Evolutionary conservation across 1,140 invertebrate genomes (phyloP), one percentile per base, ranked within the genome.

Genomic region (Drosophila pallidifrons): DNA sequence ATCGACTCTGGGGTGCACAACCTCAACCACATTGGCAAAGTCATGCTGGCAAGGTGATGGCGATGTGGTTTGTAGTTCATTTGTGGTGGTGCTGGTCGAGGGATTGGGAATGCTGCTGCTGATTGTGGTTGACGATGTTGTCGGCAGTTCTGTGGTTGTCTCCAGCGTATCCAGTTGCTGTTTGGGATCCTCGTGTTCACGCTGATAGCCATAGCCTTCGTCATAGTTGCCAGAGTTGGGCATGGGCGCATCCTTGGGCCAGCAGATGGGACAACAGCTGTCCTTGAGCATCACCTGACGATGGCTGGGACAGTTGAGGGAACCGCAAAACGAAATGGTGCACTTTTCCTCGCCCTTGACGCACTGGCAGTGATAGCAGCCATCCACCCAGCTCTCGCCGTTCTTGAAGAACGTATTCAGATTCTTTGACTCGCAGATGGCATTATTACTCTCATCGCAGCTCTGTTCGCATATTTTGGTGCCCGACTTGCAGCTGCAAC

Each of bases 221-320:
- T 58, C 67, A n/a, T 77, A 64, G 54, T 67, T 45, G 15, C 43
- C 16, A 3, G 46, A 15, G 47, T 79, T 59, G 6, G 91, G 91
- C 87, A 92, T 81, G 2, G 91, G 75, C 1, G 60, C 69, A 11
- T 79, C 80, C 5, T 81, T 69, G 13, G 91, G 91, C 91, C 91
- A 92, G 67, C 91, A 92, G 25, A 91, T 77, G 2, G 91, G 91
- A 61, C 91, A 92, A 64, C 91, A 92, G 35, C 60, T 70, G 69
- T 78, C 75, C 63, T 87, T 92, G 1, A 92, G 51, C 6, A 15
- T 49, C 5, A 91, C 83, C 70, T 92, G 91, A 13, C 87, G 75
- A 15, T 92, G 70, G n/a, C 35, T 59, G 30, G 91, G 91, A 47
- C 91, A 92, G 52, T 79, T 81, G 11, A 88, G 72, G 13, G 74